Evolutionary conservation across 2,888 invertebrate species (phyloP), one percentile per base, ranked within the genome.

Genomic region (Macrophya alboannulata): DNA sequence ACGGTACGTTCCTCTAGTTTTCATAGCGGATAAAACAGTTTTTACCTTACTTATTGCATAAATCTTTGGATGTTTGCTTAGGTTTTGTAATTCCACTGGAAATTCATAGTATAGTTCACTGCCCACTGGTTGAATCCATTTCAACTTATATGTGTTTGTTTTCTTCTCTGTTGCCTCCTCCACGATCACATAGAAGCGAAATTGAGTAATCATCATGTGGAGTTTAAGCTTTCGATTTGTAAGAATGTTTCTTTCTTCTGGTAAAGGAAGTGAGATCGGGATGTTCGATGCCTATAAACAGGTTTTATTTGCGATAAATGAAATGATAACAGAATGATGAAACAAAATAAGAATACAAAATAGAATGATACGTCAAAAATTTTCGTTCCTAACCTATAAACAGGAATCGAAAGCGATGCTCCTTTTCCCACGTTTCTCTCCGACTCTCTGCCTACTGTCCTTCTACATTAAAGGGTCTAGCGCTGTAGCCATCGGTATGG

Each of bases 131-230:
- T 85, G 86, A 40, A 86, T 85, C 86, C 83, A 87, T 86, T 87
- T 87, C 77, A 87, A 65, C 31, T 79, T 86, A 43, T 86, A 86
- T 21, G 62, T 84, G 84, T 59, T 87, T 12, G 86, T 86, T 87
- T 87, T 87, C 45, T 72, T 87, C 12, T 85, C 86, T 65, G 85
- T 1, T 72, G 86, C 82, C 77, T 87, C 86, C 84, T 86, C 86
- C 85, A 85, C 84, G 59, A 72, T 87, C 86, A 51, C 86, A 74
- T 87, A 87, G 62, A 87, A 86, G 85, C 84, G 86, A 86, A 87
- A 86, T 87, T 86, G 83, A 84, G 82, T 85, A 15, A 25, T 85
- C 86, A 62, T 86, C 85, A 77, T 86, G 86, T 74, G 17, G 79
- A 86, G 86, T 84, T 77, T 86, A 51, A 79, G 85, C 79, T 87